Percentiles rank a stretch among this genome's conserved stretches.
Conservation (phyloP, 2,797 vertebrate genomes). For the Orientallactaga sibirica region DNA sequence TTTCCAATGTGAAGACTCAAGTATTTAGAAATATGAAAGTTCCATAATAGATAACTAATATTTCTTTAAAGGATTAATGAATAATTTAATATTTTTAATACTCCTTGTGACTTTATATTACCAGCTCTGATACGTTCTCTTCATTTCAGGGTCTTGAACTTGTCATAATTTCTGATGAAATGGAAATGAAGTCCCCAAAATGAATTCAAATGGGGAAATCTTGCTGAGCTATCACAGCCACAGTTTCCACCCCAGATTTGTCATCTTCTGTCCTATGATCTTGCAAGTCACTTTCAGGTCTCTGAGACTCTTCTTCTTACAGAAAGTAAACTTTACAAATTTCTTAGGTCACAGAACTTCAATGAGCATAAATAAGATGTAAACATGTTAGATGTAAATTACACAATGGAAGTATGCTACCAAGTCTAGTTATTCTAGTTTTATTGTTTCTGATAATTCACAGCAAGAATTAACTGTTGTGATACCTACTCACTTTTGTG, state of each 20-base stretch:
- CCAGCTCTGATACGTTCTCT: not conserved
- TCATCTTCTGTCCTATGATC: not conserved
- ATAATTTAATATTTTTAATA: not conserved
- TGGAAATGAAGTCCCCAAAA: not conserved
- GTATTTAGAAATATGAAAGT: not conserved
- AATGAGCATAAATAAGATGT: not conserved
- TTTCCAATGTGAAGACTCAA: not conserved
- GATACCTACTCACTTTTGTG: not conserved
- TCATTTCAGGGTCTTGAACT: not conserved
- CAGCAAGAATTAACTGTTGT: not conserved
- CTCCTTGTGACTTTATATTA: too few relatives aligned
- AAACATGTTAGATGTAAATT: not conserved
- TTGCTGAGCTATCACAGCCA: not conserved
- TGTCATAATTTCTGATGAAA: not conserved
- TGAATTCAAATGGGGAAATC: not conserved
- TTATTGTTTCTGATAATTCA: conserved; percentile 42
- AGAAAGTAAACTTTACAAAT: not conserved
- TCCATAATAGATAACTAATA: not conserved
- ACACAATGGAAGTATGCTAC: not conserved
- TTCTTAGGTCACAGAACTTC: not conserved
- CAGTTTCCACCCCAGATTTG: not conserved
- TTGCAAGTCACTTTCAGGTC: not conserved
- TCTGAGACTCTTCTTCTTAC: not conserved
- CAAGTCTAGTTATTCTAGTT: not conserved
- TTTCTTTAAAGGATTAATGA: not conserved